phyloP scores from a whole-genome alignment of 2,888 invertebrate genomes.

The Lepeophtheirus nordmannii region DNA sequence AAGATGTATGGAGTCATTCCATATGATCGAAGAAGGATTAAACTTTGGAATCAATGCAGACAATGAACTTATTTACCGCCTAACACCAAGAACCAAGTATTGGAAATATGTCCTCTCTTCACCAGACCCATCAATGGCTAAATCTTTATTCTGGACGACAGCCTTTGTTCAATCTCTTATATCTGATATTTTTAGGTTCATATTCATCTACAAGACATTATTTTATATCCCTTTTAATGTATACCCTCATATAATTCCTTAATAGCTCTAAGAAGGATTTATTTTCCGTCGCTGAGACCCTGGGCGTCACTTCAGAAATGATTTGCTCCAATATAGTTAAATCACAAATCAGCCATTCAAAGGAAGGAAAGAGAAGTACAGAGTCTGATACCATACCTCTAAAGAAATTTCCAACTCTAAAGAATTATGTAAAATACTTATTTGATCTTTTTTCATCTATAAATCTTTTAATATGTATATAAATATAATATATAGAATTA shows the following conservation, averaged over 20 bases:
- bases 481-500: too few species aligned
- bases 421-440: background rate
- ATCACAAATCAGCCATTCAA: background rate
- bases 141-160: background rate
- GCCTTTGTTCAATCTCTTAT: background rate
- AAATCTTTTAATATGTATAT: background rate
- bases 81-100: background rate
- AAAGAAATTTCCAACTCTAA: background rate
- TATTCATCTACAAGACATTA: background rate
- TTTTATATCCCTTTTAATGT: background rate
- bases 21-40: background rate
- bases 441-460: background rate
- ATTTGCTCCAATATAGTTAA: slow-evolving; percentile 2
- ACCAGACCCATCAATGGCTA: background rate
- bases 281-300: background rate
- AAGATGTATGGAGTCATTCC: background rate
- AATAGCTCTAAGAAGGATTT: background rate
- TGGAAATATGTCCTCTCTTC: background rate
- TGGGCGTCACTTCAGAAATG: background rate
- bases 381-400: background rate
- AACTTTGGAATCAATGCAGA: background rate
- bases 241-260: background rate
- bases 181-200: background rate
- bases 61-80: background rate
- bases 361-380: background rate